A percentile compares a stretch with the other conserved stretches of the same genome.
phyloP scores from a whole-genome alignment of 2,888 invertebrate species.

The Pterostichus niger region DNA sequence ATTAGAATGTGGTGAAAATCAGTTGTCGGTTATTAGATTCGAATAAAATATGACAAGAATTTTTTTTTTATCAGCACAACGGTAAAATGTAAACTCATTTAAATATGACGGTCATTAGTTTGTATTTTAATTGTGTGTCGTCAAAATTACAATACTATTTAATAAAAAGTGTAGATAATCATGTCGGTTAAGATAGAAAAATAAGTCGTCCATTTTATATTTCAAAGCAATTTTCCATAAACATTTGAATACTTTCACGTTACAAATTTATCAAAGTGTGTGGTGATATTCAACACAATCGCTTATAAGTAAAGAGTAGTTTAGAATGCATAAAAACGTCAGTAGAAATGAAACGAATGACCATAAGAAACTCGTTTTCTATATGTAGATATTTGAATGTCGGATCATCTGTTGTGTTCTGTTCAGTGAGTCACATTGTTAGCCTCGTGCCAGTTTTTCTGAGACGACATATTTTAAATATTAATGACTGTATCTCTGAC shows the following conservation, averaged over 20 bases:
- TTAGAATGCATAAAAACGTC: constrained; percentile 30
- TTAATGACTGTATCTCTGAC: constrained; percentile 59
- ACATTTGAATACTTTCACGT: neutral
- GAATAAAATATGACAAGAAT: too few relatives aligned
- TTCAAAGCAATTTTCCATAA: neutral
- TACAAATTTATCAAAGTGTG: constrained; percentile 31
- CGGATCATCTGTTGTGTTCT: constrained; percentile 34
- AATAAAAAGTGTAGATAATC: too few relatives aligned
- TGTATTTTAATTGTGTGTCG: too few relatives aligned
- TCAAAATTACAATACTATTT: too few relatives aligned
- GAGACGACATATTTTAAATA: constrained; percentile 58
- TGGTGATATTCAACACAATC: constrained; percentile 16
- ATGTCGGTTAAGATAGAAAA: too few relatives aligned
- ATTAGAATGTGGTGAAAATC: too few relatives aligned
- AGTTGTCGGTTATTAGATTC: too few relatives aligned
- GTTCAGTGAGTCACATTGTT: constrained; percentile 46
- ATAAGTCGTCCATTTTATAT: neutral
- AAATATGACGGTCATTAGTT: too few relatives aligned
- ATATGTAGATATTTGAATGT: constrained; percentile 51
- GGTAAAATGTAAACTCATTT: too few relatives aligned
- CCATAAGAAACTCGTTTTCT: constrained; percentile 56
- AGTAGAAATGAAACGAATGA: constrained; percentile 30
- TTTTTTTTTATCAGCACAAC: too few relatives aligned
- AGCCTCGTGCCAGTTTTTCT: constrained; percentile 62
- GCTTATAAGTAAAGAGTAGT: constrained; percentile 12